These are phyloP conservation scores for Denticeps clupeoides DNA, from an alignment of 2,797 vertebrate genomes.

Conservation along the genomic window DNA sequence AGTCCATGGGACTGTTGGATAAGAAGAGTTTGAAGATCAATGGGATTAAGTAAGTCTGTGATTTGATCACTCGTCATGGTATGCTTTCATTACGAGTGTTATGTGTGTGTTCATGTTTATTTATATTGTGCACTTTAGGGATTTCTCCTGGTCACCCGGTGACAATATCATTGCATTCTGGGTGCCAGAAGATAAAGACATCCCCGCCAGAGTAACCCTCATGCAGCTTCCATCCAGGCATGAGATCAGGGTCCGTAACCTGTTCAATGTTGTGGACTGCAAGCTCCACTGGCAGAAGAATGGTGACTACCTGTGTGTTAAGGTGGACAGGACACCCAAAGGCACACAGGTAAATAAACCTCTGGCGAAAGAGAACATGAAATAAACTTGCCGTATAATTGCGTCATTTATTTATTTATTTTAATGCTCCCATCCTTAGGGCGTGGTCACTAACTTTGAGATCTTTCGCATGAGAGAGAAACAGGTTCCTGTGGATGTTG, in stretches of 20 bases:
- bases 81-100: no score
- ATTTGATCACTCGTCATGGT: neutral
- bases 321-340: slow-evolving; percentile 92
- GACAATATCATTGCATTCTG: slow-evolving; percentile 98
- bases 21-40: slow-evolving; percentile 97
- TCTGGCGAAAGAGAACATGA: no score
- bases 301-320: slow-evolving; percentile 92
- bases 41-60: slow-evolving; percentile 81
- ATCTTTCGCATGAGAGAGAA: slow-evolving; percentile 99
- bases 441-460: slow-evolving; percentile 99
- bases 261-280: slow-evolving; percentile 96
- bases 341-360: slow-evolving; percentile 77
- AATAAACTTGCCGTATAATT: no score
- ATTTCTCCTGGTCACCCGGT: slow-evolving; percentile 97
- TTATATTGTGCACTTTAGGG: slow-evolving; percentile 55
- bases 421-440: no score
- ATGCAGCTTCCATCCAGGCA: slow-evolving; percentile 92
- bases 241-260: slow-evolving; percentile 92
- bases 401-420: slow-evolving; percentile 3
- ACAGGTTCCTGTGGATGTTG: slow-evolving; percentile 95
- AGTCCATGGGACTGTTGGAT: slow-evolving; percentile 96
- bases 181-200: slow-evolving; percentile 98
- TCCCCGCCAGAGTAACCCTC: slow-evolving; percentile 92
- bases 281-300: slow-evolving; percentile 98
- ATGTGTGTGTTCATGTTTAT: neutral